Conservation (phyloP, 2,888 invertebrate species). For the Malthinus flaveolus region DNA sequence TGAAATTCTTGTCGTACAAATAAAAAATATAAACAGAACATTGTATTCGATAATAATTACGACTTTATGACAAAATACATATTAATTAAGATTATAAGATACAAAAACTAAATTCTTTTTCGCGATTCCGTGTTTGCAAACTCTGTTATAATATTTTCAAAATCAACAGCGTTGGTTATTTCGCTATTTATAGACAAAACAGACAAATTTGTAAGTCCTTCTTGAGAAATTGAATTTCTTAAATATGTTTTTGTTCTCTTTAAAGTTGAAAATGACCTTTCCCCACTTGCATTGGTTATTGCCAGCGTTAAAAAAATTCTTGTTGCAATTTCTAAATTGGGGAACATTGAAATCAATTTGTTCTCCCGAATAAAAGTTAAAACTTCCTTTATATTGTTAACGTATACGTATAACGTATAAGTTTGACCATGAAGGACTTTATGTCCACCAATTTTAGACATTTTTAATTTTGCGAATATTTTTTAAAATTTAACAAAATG, state of each 20-base stretch:
- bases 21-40: not conserved
- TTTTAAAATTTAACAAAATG: too few species aligned
- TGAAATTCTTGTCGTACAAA: not conserved
- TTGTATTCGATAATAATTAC: too few species aligned
- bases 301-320: constrained; percentile 5
- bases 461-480: too few species aligned
- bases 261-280: not conserved
- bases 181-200: constrained; percentile 1
- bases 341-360: not conserved
- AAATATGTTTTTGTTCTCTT: not conserved
- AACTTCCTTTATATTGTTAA: not conserved
- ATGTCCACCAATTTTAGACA: too few species aligned
- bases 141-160: not conserved
- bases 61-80: too few species aligned
- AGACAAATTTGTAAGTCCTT: not conserved
- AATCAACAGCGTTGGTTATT: not conserved
- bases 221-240: not conserved
- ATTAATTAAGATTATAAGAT: not conserved
- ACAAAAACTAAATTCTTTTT: not conserved
- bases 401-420: too few species aligned
- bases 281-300: not conserved
- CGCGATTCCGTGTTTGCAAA: not conserved
- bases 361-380: not conserved
- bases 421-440: too few species aligned
- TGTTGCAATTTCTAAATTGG: not conserved